Base-by-base conservation (phyloP, 1,140 invertebrate genomes). In the Cydia pomonella region DNA sequence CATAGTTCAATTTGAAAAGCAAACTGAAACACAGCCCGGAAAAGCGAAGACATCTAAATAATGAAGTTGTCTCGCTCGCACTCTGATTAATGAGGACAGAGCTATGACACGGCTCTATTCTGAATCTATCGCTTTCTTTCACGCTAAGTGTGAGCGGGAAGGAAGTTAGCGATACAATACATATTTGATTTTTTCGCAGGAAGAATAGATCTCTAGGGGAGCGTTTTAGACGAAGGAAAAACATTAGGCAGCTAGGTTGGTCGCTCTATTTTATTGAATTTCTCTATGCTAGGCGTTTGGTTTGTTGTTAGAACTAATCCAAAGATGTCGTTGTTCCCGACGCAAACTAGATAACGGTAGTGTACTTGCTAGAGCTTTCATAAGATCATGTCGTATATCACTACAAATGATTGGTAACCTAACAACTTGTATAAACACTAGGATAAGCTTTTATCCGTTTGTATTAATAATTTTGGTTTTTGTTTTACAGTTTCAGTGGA, bases 1-100 rank as follows among this genome's bases (percentile, higher is more conserved):
- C 10, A 23, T 18, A 59, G 18, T 59, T 59, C 16, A 23, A 53
- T 16, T 53, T n/a, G 53, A 59, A 21, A 23, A 59, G 16, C 53
- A 23, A 59, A 59, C 12, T 18, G 47, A 18, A 59, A 59, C 25
- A 64, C 64, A 13, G 27, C 77, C 73, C 16, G 72, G 76, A 73
- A 79, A 79, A 78, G 74, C 76, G 76, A 73, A 80, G 80, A 77
- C 79, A 79, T 77, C 72, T 64, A 77, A 82, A 84, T 82, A 75
- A 78, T 82, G 62, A 18, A 47, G 73, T 63, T 50, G 59, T 80
- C 82, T 73, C 76, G 10, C 72, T 83, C 77, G 25, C 75, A 77
- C 80, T 0, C 33, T 69, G 64, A 69, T 69, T 69, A 41, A 69
- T 69, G 64, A 38, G 29, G 64, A 69, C 41, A 69, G 41, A 69